Evolutionary conservation across 2,797 vertebrate genomes (phyloP), one percentile per base, ranked within the genome.

Genomic region (Pseudochromis fuscus): DNA sequence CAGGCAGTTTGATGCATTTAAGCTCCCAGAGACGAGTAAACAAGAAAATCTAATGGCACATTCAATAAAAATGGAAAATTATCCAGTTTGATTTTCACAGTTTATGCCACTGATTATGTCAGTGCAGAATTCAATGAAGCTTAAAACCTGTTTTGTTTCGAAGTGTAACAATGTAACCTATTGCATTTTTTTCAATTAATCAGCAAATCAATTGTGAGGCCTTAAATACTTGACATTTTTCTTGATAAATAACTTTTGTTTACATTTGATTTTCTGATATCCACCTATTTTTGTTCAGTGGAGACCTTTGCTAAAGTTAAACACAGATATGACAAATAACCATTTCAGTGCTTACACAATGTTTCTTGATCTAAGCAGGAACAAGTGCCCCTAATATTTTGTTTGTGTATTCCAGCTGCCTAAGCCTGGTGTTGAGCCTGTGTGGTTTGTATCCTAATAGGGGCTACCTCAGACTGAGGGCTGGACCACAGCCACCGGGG

Each of bases 391-490:
- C 50, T 74, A 66, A 84, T 79, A 86, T 84, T 80, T 57, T 77
- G 69, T 83, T 86, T 84, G 72, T 82, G 81, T 86, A 53, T 73
- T 76, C 35, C 51, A 42, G 67, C 66, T 63, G 53, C 53, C 71
- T 85, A 79, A 79, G 71, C 56, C 35, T 12, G 79, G 80, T 81
- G 79, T 79, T 83, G 79, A 86, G 72, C 72, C 63, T 46, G 51
- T 82, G 88, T 76, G 85, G 84, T 87, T 84, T 83, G 82, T 87
- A 69, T 81, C 88, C 89, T 89, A 89, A 91, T 88, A 85, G 85
- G 85, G 87, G 72, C 79, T 72, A 82, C 86, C 78, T 88, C 81
- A 72, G 77, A 79, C 75, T 30, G 42, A 73, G 68, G 63, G 56
- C 85, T 89, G 88, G 88, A 86, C 68, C 23, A 6, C 82, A 83